Evolutionary conservation across 1,140 invertebrate species (phyloP).

Genomic region (Pectinophora gossypiella): DNA sequence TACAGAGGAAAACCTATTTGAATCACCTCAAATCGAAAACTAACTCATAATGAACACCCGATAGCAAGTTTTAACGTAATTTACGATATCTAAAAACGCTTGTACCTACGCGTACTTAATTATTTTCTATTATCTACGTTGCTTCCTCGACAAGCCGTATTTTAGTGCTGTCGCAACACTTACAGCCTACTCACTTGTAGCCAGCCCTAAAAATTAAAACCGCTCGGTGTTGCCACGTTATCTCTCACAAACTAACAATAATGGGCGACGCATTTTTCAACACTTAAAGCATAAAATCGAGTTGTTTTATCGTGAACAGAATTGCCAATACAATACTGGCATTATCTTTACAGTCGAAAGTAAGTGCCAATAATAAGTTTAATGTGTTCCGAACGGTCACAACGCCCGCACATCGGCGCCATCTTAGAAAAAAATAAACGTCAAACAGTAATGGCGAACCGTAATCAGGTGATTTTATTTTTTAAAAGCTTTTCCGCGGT

Average conservation of each 20-base stretch:
- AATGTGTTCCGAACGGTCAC: slow-evolving; percentile 22
- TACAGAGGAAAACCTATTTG: too few species aligned
- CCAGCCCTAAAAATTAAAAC: slow-evolving; percentile 37
- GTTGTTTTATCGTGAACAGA: slow-evolving; percentile 45
- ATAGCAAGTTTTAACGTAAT: background rate
- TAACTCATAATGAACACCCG: too few species aligned
- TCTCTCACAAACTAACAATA: slow-evolving; percentile 24
- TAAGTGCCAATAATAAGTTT: slow-evolving; percentile 59
- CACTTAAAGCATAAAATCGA: slow-evolving; percentile 47
- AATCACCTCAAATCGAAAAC: too few species aligned
- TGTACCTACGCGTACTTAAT: slow-evolving; percentile 24
- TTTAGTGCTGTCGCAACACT: slow-evolving; percentile 23
- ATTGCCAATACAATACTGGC: slow-evolving; percentile 43
- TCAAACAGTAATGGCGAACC: slow-evolving; percentile 9
- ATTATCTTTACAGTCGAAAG: slow-evolving; percentile 46
- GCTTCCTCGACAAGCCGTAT: slow-evolving; percentile 24
- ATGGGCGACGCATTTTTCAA: slow-evolving; percentile 41
- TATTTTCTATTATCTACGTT: slow-evolving; percentile 32
- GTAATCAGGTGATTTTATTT: slow-evolving; percentile 9
- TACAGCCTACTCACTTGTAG: slow-evolving; percentile 9
- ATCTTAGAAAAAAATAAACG: slow-evolving; percentile 31
- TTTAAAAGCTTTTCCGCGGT: background rate
- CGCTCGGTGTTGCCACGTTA: slow-evolving; percentile 23
- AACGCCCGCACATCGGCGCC: slow-evolving; percentile 32
- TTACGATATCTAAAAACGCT: background rate